These are phyloP conservation scores for Calcarius ornatus DNA, from an alignment of 2,113 vertebrate genomes.

Conservation along the genomic window DNA sequence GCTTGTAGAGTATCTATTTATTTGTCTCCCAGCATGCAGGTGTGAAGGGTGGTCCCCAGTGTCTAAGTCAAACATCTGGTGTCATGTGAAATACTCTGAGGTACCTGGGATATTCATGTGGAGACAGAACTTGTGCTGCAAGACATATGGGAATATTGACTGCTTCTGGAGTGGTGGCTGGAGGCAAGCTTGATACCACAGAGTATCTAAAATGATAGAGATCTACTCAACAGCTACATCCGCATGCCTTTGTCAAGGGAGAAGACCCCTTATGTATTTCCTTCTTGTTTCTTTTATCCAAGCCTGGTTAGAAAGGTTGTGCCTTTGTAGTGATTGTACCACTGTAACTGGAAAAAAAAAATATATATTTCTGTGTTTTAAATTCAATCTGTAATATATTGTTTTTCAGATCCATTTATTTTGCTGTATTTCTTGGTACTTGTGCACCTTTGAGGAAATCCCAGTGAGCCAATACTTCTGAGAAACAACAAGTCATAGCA, in stretches of 20 bases:
- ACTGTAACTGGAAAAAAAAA: not conserved
- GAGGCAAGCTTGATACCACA: not conserved
- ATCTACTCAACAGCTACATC: not conserved
- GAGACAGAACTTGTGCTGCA: not conserved
- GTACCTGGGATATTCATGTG: not conserved
- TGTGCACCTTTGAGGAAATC: not conserved
- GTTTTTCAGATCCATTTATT: not conserved
- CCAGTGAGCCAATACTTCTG: not conserved
- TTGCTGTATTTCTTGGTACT: not conserved
- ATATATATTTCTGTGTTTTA: not conserved
- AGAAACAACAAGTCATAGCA: not conserved
- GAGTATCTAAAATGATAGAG: not conserved
- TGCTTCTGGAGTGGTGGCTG: not conserved
- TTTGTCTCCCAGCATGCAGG: not conserved
- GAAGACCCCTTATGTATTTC: not conserved
- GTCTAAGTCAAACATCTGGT: not conserved
- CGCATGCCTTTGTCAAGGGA: not conserved
- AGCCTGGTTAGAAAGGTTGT: not conserved
- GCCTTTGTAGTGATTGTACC: not conserved
- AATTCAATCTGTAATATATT: not conserved
- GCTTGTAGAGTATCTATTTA: not conserved
- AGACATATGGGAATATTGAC: not conserved
- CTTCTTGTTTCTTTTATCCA: not conserved
- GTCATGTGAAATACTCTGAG: not conserved
- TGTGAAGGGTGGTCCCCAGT: not conserved